Conservation (phyloP, 2,888 invertebrate genomes). For the Salticus scenicus region DNA sequence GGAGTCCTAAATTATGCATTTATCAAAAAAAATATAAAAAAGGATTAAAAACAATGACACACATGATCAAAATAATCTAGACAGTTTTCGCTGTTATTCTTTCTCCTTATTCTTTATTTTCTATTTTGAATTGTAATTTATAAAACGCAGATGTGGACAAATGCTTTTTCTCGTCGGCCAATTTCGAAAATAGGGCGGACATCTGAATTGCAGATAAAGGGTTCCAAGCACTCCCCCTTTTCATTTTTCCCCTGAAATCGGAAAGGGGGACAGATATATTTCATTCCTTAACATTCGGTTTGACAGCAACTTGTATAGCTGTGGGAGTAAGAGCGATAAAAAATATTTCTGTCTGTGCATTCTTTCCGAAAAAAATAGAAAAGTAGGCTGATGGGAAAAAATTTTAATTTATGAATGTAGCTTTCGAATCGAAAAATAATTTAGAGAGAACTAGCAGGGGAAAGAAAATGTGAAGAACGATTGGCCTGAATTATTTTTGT, state of each 20-base stretch:
- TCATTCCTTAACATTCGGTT: not conserved
- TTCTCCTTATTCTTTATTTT: not conserved
- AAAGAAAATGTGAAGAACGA: too few relatives aligned
- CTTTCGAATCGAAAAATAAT: not conserved
- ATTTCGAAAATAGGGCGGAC: slow-evolving; percentile 6
- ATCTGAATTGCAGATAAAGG: slow-evolving; percentile 17
- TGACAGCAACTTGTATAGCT: not conserved
- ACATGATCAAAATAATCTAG: too few relatives aligned
- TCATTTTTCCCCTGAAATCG: not conserved
- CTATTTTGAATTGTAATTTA: not conserved
- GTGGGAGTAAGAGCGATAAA: not conserved
- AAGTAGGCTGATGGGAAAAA: not conserved
- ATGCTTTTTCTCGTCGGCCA: not conserved
- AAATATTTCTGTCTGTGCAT: not conserved
- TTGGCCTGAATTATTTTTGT: too few relatives aligned
- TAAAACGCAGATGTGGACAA: slow-evolving; percentile 12
- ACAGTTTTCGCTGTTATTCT: too few relatives aligned
- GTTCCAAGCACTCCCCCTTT: not conserved
- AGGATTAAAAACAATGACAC: too few relatives aligned
- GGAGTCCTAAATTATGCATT: too few relatives aligned
- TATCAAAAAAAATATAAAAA: too few relatives aligned
- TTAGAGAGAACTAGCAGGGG: too few relatives aligned
- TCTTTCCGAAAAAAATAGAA: not conserved
- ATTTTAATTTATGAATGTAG: too few relatives aligned
- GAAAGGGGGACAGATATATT: not conserved